Base-by-base conservation (phyloP, 1,140 invertebrate genomes). In the Heterodera carotae region DNA sequence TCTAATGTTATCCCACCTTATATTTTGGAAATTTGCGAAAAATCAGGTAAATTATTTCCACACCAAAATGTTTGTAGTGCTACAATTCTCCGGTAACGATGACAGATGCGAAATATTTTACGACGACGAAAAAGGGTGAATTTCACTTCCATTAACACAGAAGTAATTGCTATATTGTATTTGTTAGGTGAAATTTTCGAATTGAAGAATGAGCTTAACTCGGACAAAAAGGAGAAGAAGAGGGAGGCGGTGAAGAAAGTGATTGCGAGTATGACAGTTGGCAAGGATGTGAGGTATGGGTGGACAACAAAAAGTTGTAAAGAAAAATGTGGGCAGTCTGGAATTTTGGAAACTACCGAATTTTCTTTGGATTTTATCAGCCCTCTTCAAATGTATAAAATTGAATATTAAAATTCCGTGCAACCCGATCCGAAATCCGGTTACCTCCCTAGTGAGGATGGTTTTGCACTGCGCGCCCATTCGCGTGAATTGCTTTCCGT, bases 81-180 rank as follows among this genome's bases (percentile, higher is more conserved):
- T 22, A 22, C 12, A 22, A 22, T 4, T 56, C 18, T 22, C 3
- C 48, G 15, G 22, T 22, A 56, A 60, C 22, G 72, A 99, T 99
- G 96, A 98, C 97, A 62, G 97, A 99, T 90, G 97, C 97, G 62
- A 99, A 99, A 89, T 99, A 99, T 90, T 99, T 99, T 88, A 98
- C 96, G 8, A 99, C 97, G 78, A 99, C 96, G 76, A 99, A 99
- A 89, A 99, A 99, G 89, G 97, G 91, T 90, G 84, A 84, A 33
- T 75, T 75, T 25, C 7, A 56, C 29, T 59, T 70, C 27, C 22
- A 39, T n/a, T 12, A 36, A 31, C 29, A 8, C 12, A 43, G 6
- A 2, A 12, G 39, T 8, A 43, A 8, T 43, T 43, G 39, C 6
- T 43, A 12, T 8, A 43, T 43, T 43, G 6, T 43, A 2, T 43